Conservation (phyloP, 2,797 vertebrate genomes). For the Sebastes wilsoni region DNA sequence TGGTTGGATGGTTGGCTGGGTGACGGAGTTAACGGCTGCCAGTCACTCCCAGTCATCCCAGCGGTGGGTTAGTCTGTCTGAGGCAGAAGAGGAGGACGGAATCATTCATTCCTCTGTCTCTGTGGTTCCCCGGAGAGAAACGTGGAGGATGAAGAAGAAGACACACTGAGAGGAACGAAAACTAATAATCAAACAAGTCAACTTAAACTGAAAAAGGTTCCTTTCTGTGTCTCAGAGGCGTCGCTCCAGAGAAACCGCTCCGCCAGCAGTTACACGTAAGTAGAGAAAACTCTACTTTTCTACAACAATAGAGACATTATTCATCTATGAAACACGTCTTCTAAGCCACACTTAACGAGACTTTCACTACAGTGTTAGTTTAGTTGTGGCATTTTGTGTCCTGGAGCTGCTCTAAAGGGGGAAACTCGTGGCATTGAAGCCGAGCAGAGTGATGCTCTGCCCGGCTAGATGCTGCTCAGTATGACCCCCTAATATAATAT, state of each 20-base stretch:
- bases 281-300: not conserved
- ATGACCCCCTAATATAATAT: not conserved
- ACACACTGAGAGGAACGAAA: slow-evolving; percentile 2
- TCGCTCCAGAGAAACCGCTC: not conserved
- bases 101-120: slow-evolving; percentile 71
- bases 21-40: slow-evolving; percentile 31
- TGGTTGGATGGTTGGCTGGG: not conserved
- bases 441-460: slow-evolving; percentile 48
- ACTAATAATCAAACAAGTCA: not conserved
- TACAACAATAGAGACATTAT: rapidly evolving
- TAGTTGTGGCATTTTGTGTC: not conserved
- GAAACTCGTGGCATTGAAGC: slow-evolving; percentile 67
- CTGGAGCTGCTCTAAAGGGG: slow-evolving; percentile 5
- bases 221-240: slow-evolving; percentile 10
- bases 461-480: not conserved
- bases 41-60: slow-evolving; percentile 57
- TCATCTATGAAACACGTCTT: not conserved
- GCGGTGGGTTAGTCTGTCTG: slow-evolving; percentile 9
- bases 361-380: not conserved
- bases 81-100: slow-evolving; percentile 8
- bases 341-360: rapidly evolving
- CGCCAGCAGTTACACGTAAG: slow-evolving; percentile 57
- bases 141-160: slow-evolving; percentile 68
- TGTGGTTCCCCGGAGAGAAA: slow-evolving; percentile 48
- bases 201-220: not conserved